phyloP scores from a whole-genome alignment of 1,140 invertebrate genomes.

The Anadara kagoshimensis region DNA sequence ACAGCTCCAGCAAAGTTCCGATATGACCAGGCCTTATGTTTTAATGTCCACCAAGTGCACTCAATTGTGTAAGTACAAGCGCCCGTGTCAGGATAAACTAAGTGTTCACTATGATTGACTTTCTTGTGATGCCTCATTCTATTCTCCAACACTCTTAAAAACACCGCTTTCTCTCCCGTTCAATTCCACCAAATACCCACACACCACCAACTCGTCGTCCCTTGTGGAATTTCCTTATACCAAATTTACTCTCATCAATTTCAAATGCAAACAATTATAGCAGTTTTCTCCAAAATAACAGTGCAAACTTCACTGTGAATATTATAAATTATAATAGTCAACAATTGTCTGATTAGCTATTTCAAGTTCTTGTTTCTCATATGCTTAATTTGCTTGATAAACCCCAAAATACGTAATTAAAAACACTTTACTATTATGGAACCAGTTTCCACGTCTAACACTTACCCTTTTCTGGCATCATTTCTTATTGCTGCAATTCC shows the following conservation, averaged over 20 bases:
- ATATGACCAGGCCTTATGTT: too few relatives aligned
- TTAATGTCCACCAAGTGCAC: conserved; percentile 5
- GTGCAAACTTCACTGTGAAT: not conserved
- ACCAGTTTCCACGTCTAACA: too few relatives aligned
- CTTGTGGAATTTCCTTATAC: conserved; percentile 23
- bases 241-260: conserved; percentile 36
- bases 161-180: conserved; percentile 16
- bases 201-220: conserved; percentile 20
- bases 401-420: conserved; percentile 6
- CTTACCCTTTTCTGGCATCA: too few relatives aligned
- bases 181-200: conserved; percentile 37
- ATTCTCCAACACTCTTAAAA: conserved; percentile 16
- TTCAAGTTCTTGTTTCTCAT: conserved; percentile 2
- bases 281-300: not conserved
- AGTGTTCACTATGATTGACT: conserved; percentile 13
- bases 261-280: not conserved
- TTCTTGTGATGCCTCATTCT: conserved; percentile 3
- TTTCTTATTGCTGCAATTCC: too few relatives aligned
- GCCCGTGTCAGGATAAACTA: not conserved
- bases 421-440: too few relatives aligned
- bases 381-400: conserved; percentile 2
- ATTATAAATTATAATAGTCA: conserved; percentile 20
- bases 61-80: conserved; percentile 10
- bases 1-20: too few relatives aligned
- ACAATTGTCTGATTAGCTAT: conserved; percentile 1